Evolutionary conservation across 2,888 invertebrate genomes (phyloP), one percentile per base, ranked within the genome.

Genomic region (Melikaiella ostensackeni): DNA sequence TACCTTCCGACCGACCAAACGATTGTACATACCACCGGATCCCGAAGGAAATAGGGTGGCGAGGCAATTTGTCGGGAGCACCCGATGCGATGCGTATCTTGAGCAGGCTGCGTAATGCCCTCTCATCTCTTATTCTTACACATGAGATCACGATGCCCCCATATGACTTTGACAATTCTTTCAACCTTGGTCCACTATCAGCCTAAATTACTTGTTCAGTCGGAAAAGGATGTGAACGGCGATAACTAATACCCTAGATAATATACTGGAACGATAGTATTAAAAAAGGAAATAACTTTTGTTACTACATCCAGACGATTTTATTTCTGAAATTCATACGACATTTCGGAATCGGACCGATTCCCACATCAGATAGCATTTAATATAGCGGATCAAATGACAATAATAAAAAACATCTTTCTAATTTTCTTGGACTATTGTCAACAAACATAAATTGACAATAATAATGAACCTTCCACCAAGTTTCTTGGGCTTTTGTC

Each of bases 11-110:
- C 79, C 79, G 82, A 76, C 82, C 82, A 79, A 74, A 79, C 83
- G 79, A 82, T 81, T 75, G 78, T 76, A 79, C 73, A 84, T 76
- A 83, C 78, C 79, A 80, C 78, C 80, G 75, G 83, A 80, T 81
- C 80, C 75, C 75, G 77, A 80, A 77, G 79, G 79, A 77, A 75
- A 78, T 64, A 80, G 81, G 79, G 84, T 85, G 85, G 83, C 82
- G 82, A 84, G 83, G 87, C 87, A 88, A 89, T 89, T 90, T 89
- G 89, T 89, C 88, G 86, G 80, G 84, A 82, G 85, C 84, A 84
- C 82, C 78, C 86, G 86, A 84, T 82, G 84, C 87, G 87, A 89
- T 88, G 85, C 86, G 88, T 88, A 89, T 88, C 88, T 88, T 85
- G 83, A 85, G 84, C 87, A 85, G 84, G 84, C 85, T 85, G 84